These are phyloP conservation scores for Ophiothrix spiculata DNA, from an alignment of 35 echinoderm and acorn worm genomes.

Conservation along the genomic window DNA sequence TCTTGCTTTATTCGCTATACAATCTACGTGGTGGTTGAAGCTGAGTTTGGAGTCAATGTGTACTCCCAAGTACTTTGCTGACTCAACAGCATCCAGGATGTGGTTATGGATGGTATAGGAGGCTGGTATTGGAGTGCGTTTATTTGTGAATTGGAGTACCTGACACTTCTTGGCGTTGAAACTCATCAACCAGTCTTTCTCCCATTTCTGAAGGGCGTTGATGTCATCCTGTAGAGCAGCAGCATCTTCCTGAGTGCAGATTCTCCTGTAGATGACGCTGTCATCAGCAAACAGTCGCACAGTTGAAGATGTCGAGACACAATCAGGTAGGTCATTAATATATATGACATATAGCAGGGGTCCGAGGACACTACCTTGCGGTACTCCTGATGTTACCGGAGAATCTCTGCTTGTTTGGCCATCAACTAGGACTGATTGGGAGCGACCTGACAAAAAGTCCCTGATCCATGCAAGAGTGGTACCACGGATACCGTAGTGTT, in stretches of 20 bases:
- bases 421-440: conserved; percentile 31
- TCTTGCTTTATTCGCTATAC: conserved; percentile 31
- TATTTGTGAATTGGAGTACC: conserved; percentile 23
- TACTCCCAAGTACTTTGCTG: conserved; percentile 41
- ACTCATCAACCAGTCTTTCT: conserved; percentile 24
- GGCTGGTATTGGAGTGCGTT: neutral
- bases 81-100: conserved; percentile 25
- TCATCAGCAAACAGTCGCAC: conserved; percentile 25
- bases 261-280: conserved; percentile 20
- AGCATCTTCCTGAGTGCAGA: conserved; percentile 2
- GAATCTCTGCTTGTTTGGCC: neutral
- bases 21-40: conserved; percentile 42
- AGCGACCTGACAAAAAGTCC: conserved; percentile 21
- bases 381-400: conserved; percentile 34
- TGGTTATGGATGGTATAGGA: conserved; percentile 23
- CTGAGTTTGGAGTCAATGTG: conserved; percentile 43
- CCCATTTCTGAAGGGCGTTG: conserved; percentile 22
- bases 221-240: conserved; percentile 7
- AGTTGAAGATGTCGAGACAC: neutral
- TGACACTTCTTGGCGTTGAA: conserved; percentile 25
- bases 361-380: conserved; percentile 45
- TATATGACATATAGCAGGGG: conserved; percentile 24
- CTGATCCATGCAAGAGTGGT: conserved; percentile 24
- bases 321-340: conserved; percentile 31
- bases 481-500: conserved; percentile 5